Percentiles rank a stretch among this genome's conserved stretches.
phyloP scores from a whole-genome alignment of 2,888 invertebrate genomes.

The Lymantria monacha region DNA sequence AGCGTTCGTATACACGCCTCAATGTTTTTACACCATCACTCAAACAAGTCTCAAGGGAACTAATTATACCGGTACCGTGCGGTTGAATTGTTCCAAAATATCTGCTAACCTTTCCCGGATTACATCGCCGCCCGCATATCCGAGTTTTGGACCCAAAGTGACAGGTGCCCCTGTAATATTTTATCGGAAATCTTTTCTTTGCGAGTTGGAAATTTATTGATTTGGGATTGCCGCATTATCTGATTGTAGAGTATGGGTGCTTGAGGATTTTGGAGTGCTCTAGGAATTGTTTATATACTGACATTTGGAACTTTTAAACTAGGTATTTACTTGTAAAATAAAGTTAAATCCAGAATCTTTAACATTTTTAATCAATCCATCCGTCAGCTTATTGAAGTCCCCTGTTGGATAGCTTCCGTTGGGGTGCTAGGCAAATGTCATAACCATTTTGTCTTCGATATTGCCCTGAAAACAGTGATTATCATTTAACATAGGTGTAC shows the following conservation, averaged over 20 bases:
- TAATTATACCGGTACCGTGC: constrained; percentile 19
- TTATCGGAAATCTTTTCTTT: constrained; percentile 32
- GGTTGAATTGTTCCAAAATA: constrained; percentile 21
- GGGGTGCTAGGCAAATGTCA: no score
- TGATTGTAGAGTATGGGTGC: constrained; percentile 8
- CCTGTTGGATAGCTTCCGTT: no score
- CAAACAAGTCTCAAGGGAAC: constrained; percentile 25
- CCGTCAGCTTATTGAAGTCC: no score
- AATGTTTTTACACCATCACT: constrained; percentile 11
- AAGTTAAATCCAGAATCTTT: no score
- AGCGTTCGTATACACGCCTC: no score
- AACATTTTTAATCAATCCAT: no score
- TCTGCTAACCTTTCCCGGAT: constrained; percentile 19
- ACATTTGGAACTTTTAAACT: no score
- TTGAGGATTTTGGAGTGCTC: not conserved
- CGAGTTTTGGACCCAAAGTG: constrained; percentile 27
- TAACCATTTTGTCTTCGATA: no score
- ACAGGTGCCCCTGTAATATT: constrained; percentile 34
- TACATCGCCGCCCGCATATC: constrained; percentile 25
- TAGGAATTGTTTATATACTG: not conserved
- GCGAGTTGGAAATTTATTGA: constrained; percentile 31
- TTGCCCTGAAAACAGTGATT: no score
- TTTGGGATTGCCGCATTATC: constrained; percentile 10
- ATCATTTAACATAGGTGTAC: no score
- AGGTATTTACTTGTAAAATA: no score